These are phyloP conservation scores for Cettia cetti DNA, from an alignment of 2,113 vertebrate species.

Conservation along the genomic window DNA sequence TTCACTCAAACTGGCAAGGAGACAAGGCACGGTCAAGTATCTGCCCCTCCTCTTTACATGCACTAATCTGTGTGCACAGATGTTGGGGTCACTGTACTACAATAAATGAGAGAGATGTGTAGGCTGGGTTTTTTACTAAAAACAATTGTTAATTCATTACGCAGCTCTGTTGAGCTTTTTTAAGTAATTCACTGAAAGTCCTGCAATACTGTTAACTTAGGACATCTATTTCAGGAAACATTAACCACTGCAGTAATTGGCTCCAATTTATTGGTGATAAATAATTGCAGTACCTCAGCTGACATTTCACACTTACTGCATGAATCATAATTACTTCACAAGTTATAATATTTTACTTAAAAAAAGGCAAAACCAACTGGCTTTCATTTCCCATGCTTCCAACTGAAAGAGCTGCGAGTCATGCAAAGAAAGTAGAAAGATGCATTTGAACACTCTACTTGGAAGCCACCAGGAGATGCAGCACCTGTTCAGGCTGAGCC, in stretches of 20 bases:
- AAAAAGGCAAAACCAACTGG: not conserved
- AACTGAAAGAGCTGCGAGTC: not conserved
- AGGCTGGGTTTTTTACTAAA: not conserved
- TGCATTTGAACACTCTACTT: not conserved
- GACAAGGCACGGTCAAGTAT: not conserved
- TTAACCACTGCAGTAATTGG: not conserved
- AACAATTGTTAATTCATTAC: not conserved
- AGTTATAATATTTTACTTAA: not conserved
- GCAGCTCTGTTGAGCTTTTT: not conserved
- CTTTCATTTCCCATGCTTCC: not conserved
- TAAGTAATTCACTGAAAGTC: not conserved
- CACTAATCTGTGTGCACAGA: not conserved
- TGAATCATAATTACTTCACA: not conserved
- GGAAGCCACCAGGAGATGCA: not conserved
- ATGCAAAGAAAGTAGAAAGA: not conserved
- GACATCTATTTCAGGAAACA: not conserved
- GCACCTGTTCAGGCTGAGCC: not conserved
- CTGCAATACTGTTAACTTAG: not conserved
- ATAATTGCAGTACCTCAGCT: not conserved
- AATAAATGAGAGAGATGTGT: not conserved
- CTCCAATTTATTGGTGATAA: not conserved
- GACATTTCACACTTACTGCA: not conserved
- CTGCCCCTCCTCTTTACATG: not conserved
- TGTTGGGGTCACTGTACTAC: not conserved
- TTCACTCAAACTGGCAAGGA: not conserved